phyloP scores from a whole-genome alignment of 1,140 invertebrate species.

The Lineus longissimus region DNA sequence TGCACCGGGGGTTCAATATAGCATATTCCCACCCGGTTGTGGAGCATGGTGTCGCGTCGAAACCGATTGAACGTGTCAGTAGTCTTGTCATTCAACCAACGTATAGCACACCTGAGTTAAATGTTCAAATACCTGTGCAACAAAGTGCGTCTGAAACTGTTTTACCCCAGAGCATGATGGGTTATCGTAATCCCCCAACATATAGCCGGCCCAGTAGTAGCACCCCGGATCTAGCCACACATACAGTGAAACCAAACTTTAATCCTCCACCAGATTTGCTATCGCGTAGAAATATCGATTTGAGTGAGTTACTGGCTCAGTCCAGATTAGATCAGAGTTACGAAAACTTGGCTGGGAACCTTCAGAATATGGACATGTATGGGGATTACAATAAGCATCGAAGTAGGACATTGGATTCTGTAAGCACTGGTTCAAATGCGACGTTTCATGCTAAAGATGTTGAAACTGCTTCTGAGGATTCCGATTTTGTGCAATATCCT shows the following conservation, averaged over 20 bases:
- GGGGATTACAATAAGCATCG: not conserved
- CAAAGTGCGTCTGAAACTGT: slow-evolving; percentile 38
- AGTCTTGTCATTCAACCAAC: slow-evolving; percentile 47
- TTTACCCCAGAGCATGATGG: slow-evolving; percentile 57
- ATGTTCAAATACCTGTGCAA: slow-evolving; percentile 35
- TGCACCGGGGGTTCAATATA: not conserved
- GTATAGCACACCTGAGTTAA: slow-evolving; percentile 57
- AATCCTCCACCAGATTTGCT: slow-evolving; percentile 65
- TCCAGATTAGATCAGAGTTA: slow-evolving; percentile 34
- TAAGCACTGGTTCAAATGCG: slow-evolving; percentile 34
- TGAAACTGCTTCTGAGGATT: not conserved
- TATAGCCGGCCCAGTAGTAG: slow-evolving; percentile 75
- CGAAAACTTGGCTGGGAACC: slow-evolving; percentile 30
- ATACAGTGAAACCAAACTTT: slow-evolving; percentile 20
- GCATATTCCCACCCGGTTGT: not conserved
- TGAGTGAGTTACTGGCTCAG: slow-evolving; percentile 22
- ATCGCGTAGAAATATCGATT: slow-evolving; percentile 51
- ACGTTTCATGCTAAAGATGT: slow-evolving; percentile 35
- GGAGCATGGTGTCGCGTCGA: not conserved
- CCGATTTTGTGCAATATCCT: too few relatives aligned
- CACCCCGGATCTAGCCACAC: slow-evolving; percentile 71
- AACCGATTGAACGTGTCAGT: slow-evolving; percentile 25
- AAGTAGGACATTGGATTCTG: slow-evolving; percentile 38
- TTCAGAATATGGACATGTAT: slow-evolving; percentile 2
- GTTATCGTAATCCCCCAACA: slow-evolving; percentile 68